A percentile compares a stretch with the other conserved stretches of the same genome.
These are phyloP conservation scores for Theocolax elegans DNA, from an alignment of 1,140 invertebrate species.

Conservation along the genomic window DNA sequence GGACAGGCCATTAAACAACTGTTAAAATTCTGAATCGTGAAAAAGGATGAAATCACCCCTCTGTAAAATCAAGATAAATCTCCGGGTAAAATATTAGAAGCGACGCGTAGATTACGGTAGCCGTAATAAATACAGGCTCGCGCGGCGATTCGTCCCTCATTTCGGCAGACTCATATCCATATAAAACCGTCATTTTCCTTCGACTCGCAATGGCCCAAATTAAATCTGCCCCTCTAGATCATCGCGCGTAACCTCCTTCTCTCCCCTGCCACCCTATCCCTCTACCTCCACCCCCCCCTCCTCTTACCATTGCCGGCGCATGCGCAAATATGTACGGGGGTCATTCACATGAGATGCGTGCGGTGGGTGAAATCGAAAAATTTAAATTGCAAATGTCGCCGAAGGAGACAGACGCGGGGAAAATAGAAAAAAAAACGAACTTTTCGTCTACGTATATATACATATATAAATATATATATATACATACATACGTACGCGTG, in stretches of 20 bases:
- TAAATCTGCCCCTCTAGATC: constrained; percentile 9
- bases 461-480: no score
- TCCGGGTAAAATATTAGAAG: no score
- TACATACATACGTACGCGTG: no score
- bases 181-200: constrained; percentile 5
- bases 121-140: neutral
- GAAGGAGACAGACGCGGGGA: neutral
- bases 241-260: neutral
- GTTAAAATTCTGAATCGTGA: no score
- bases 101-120: no score
- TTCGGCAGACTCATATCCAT: neutral
- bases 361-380: constrained; percentile 33
- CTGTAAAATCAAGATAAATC: no score
- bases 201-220: constrained; percentile 10
- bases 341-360: constrained; percentile 17
- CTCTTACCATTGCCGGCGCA: no score
- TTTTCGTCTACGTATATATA: no score
- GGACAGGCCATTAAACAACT: no score
- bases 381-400: constrained; percentile 35
- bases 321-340: neutral
- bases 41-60: no score
- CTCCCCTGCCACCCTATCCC: neutral
- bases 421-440: constrained; percentile 14
- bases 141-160: no score
- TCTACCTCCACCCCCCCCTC: neutral